phyloP scores from a whole-genome alignment of 2,888 invertebrate species.

The Drosophila ochracea region DNA sequence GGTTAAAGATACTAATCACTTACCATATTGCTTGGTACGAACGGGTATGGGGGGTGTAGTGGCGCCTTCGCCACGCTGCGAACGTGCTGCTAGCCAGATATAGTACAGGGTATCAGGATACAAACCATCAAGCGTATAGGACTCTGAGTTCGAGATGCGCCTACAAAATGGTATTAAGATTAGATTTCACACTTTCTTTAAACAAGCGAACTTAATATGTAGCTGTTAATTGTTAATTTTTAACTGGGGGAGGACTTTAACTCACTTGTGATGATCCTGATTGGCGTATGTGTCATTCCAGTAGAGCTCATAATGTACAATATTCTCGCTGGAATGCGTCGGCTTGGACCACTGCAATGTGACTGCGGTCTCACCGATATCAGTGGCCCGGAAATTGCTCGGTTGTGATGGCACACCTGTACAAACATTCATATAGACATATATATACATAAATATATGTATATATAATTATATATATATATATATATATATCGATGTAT shows the following conservation, averaged over 20 bases:
- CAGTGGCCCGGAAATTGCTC: constrained; percentile 93
- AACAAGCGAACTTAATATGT: constrained; percentile 1
- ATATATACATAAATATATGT: background rate
- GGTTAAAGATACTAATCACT: constrained; percentile 85
- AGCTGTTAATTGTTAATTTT: background rate
- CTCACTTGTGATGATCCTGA: constrained; percentile 93
- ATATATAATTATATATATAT: background rate
- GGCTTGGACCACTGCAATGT: constrained; percentile 97
- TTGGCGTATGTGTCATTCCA: constrained; percentile 98
- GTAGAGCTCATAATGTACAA: constrained; percentile 97
- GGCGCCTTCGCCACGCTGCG: constrained; percentile 97
- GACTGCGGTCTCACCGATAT: constrained; percentile 95
- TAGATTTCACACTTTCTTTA: constrained; percentile 2
- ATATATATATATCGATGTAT: background rate
- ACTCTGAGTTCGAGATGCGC: constrained; percentile 92
- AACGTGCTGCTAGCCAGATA: constrained; percentile 97
- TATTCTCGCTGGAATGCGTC: constrained; percentile 95
- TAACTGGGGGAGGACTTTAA: constrained; percentile 22
- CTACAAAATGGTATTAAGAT: constrained; percentile 75
- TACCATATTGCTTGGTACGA: constrained; percentile 99
- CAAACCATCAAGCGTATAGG: constrained; percentile 94
- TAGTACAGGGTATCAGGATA: constrained; percentile 98
- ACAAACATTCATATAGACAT: constrained; percentile 14
- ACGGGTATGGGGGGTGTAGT: constrained; percentile 97
- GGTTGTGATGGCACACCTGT: constrained; percentile 98